Base-by-base conservation (phyloP, 2,888 invertebrate species). In the Caenorhabditis zanzibari region DNA sequence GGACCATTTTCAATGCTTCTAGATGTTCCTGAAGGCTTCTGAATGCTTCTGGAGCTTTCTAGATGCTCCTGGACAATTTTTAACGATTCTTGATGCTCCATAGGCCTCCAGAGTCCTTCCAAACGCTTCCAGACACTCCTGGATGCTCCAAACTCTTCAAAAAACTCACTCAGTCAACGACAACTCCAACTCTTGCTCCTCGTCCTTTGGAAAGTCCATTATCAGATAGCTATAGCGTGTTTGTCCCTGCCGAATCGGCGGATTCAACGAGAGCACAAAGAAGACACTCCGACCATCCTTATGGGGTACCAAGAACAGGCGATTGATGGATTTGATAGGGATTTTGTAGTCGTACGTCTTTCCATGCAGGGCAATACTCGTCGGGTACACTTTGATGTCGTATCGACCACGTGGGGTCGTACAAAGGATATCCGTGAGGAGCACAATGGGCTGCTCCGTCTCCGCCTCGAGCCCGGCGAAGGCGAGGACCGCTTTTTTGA, bases 271-370 rank as follows among this genome's bases (percentile, higher is more conserved):
- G 54, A 95, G 93, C 94, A 99, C 98, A 93, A 98, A 98, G 93
- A 96, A 99, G 95, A 97, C 97, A 93, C 98, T 98, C 1, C 98
- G 94, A n/a, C 95, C 96, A 93, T 99, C 98, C 92, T 97, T 97
- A 93, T 99, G 98, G 0, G 98, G 98, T 69, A 99, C 93, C 41
- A 98, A 94, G 93, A 99, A 99, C 19, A 99, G 93, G 9, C 99
- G 95, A 19, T 98, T 94, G 4, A 99, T 97, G 0, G 98, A 97
- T 0, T 96, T 96, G 95, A 97, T 96, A 0, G 98, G 98, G 90
- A 99, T 98, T 94, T 99, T 99, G 94, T 99, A 99, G 94, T 99
- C 99, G 92, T 98, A 99, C 0, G 99, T 98, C 95, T 99, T 99
- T 91, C 97, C 97, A 92, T 97, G 97, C 81, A 97, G 95, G 93